Evolutionary conservation across 2,113 vertebrate genomes (phyloP), one percentile per base, ranked within the genome.

Genomic region (Mormyrus iriodes): DNA sequence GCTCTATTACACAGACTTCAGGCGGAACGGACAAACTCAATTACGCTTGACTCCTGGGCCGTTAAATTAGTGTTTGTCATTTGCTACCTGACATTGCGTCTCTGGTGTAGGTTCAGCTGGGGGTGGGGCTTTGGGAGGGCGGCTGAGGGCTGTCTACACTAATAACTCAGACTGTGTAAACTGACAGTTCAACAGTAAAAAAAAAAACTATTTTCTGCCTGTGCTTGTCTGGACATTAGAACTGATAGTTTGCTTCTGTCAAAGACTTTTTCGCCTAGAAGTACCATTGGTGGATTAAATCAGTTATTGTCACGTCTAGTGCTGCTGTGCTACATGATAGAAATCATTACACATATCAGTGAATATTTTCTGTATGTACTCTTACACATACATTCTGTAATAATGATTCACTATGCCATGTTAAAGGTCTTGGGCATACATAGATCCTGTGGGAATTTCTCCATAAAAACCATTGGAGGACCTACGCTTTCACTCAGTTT

Each of bases 21-120:
- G 35, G 76, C 31, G 39, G 42, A 82, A 44, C 15, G 42, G 39
- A 82, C 76, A 42, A 39, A 82, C 76, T 82, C 76, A 82, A 82
- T 82, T 82, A 82, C 15, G 42, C 42, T 44, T 82, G 76, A 82
- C 42, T 82, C 76, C 76, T 42, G 42, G 42, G 76, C 35, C 19
- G 82, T 84, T 84, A 84, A 46, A 84, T 84, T 84, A 84, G 82
- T 48, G 44, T 84, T 44, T 48, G 44, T 84, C 82, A 46, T 48
- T 84, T 19, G 39, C 82, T 84, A 48, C 39, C 82, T 46, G 82
- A 48, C 82, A 84, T 42, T 46, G 82, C 8, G 42, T 84, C 42
- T 84, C 82, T 84, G 82, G 82, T 84, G 82, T 84, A 24, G 21
- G n/a, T 35, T 27, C 51, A 8, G 51, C 85, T 55, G 24, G 24